These are phyloP conservation scores for Thermophis baileyi DNA, from an alignment of 2,113 vertebrate species.

Conservation along the genomic window DNA sequence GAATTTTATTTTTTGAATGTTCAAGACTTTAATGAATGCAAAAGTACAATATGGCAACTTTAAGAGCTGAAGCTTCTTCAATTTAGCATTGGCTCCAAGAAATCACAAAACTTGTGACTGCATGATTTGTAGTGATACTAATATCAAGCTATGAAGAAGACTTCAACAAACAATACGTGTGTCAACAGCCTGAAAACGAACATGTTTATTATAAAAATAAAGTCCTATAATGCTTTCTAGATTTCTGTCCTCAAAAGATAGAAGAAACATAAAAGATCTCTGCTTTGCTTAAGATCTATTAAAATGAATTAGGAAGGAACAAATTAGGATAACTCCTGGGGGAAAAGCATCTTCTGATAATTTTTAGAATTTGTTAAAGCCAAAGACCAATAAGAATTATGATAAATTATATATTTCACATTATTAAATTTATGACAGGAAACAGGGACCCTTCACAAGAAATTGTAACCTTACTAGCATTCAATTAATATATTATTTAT, in stretches of 20 bases:
- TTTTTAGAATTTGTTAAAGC: neutral
- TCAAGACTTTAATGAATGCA: neutral
- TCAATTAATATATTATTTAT: neutral
- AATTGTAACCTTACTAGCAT: neutral
- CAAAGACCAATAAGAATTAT: neutral
- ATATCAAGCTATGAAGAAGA: neutral
- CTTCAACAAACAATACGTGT: fast-evolving
- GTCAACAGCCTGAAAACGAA: neutral
- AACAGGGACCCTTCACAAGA: neutral
- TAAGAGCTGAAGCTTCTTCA: neutral
- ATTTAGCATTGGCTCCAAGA: neutral
- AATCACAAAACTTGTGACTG: slow-evolving; percentile 9
- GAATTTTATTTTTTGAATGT: neutral
- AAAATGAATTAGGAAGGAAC: neutral
- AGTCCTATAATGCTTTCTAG: neutral
- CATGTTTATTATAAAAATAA: neutral
- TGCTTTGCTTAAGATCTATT: neutral
- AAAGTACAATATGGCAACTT: neutral
- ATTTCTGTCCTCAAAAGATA: neutral
- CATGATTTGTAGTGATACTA: neutral
- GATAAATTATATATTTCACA: neutral
- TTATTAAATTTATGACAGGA: neutral
- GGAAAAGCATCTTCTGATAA: neutral
- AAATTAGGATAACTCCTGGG: neutral
- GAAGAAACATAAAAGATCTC: slow-evolving; percentile 15